Base-by-base conservation (phyloP, 2,113 vertebrate species). In the Periophthalmus modestus region DNA sequence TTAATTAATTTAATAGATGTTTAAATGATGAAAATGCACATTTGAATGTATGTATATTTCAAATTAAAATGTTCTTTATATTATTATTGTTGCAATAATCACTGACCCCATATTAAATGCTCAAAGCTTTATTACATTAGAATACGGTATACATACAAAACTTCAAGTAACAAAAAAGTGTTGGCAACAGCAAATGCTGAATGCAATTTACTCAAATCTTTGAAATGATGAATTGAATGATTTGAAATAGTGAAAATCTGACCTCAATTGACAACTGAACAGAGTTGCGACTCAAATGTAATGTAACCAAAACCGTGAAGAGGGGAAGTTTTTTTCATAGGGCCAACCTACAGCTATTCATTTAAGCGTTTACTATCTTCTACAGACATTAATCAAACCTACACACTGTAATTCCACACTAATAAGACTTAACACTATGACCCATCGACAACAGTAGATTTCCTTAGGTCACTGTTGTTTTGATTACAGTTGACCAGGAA, bases 111-210 rank as follows among this genome's bases (percentile, higher is more conserved):
- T 58, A 13, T 89, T 85, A 93, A 93, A 93, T 92, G 87, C 75
- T 89, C 84, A 89, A 82, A 86, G 77, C 69, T 93, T 93, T 93
- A 93, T 91, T 93, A 75, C 82, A 89, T 85, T 81, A 84, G 86
- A 85, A 82, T 79, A 80, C 84, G 70, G 79, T 85, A 21, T n/a
- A 86, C 88, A 89, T 88, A 92, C 78, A 93, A 92, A 92, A 89
- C 80, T 75, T 91, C 86, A 92, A 88, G 85, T 89, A 88, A 91
- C 81, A 88, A 87, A 91, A 83, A 77, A 78, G 85, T 85, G 68
- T 80, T 87, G 73, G 52, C 82, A 79, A 28, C 69, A n/a, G 62
- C 62, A 89, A 66, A 87, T 75, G 73, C 82, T 73, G 71, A 69
- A 86, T 74, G 66, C 81, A 80, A 86, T 70, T 72, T 50, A 75